A percentile compares a stretch with the other conserved stretches of the same genome.
phyloP scores from a whole-genome alignment of 1,140 invertebrate species.

The Eumaeus atala region DNA sequence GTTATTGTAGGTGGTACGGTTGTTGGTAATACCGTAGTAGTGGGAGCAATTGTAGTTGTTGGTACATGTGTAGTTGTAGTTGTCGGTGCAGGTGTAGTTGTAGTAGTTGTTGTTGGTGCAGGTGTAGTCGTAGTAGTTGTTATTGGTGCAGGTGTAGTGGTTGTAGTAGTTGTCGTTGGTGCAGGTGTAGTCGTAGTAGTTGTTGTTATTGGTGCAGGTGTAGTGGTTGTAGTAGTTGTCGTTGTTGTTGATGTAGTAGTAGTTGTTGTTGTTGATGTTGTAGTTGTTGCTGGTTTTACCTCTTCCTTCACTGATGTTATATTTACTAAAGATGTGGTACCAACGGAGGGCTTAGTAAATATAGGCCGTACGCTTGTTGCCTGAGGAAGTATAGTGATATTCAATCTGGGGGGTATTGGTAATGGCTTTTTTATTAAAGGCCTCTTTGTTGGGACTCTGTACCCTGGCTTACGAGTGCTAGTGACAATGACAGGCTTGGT shows the following conservation, averaged over 20 bases:
- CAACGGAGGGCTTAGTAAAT: constrained; percentile 50
- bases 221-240: constrained; percentile 28
- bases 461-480: constrained; percentile 49
- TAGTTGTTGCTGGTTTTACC: constrained; percentile 29
- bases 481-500: constrained; percentile 54
- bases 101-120: constrained; percentile 20
- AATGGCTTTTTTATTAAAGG: constrained; percentile 59
- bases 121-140: constrained; percentile 19
- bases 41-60: constrained; percentile 13
- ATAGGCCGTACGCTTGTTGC: constrained; percentile 52
- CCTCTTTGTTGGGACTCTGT: constrained; percentile 49
- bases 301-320: constrained; percentile 54
- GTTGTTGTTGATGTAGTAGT: constrained; percentile 29
- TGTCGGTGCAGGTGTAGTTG: constrained; percentile 19
- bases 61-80: constrained; percentile 19
- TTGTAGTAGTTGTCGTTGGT: constrained; percentile 22
- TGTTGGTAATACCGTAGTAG: too few species aligned
- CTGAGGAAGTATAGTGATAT: constrained; percentile 75
- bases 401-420: constrained; percentile 63
- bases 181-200: constrained; percentile 18
- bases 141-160: constrained; percentile 22
- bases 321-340: constrained; percentile 68
- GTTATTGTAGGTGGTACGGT: too few species aligned
- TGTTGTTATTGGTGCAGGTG: constrained; percentile 30
- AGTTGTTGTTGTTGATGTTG: constrained; percentile 27